phyloP scores from a whole-genome alignment of 2,888 invertebrate species.

The Masnerella sp. region DNA sequence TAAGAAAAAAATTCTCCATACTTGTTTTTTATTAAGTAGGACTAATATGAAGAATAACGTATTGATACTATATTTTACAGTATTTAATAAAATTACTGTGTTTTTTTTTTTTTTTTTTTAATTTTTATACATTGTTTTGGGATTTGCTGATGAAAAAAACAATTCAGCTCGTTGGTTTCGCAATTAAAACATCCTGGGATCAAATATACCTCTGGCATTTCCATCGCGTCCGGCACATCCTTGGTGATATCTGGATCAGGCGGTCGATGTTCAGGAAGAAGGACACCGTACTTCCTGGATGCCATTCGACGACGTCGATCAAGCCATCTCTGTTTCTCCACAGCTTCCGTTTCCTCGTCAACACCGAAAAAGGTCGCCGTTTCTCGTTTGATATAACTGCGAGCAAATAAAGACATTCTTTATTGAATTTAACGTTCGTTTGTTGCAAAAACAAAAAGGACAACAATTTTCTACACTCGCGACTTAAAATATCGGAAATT shows the following conservation, averaged over 20 bases:
- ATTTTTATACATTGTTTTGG: no score
- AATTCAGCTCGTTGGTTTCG: no score
- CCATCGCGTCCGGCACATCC: conserved; percentile 75
- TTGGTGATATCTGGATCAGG: conserved; percentile 82
- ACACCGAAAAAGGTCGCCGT: conserved; percentile 92
- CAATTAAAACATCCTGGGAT: no score
- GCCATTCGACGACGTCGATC: conserved; percentile 89
- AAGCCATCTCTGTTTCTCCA: conserved; percentile 87
- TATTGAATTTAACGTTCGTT: no score
- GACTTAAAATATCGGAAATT: no score
- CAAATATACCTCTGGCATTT: conserved; percentile 71
- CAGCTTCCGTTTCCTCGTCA: conserved; percentile 86
- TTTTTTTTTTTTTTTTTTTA: no score
- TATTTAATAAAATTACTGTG: no score
- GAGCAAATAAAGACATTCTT: background rate
- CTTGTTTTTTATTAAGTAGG: no score
- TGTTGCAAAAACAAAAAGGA: background rate
- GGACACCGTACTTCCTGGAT: conserved; percentile 83
- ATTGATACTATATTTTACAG: no score
- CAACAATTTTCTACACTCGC: background rate
- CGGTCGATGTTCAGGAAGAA: conserved; percentile 81
- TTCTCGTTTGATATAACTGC: conserved; percentile 86
- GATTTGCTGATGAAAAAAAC: no score
- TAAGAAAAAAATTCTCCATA: no score
- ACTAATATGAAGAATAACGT: no score